These are phyloP conservation scores for Drosophila kohkoa DNA, from an alignment of 1,140 invertebrate genomes.

Conservation along the genomic window DNA sequence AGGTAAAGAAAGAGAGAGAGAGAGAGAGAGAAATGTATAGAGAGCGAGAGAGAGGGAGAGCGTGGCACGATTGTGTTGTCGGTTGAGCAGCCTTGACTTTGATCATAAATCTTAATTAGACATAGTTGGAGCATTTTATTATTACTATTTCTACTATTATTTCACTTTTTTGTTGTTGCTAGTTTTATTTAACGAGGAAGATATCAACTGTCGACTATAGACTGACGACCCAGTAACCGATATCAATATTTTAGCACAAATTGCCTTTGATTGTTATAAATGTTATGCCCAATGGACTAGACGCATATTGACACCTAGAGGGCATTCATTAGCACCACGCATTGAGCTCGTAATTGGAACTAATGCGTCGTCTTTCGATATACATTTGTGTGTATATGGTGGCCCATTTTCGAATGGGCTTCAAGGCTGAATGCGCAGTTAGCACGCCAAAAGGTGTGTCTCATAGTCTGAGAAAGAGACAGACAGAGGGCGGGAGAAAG, in stretches of 20 bases:
- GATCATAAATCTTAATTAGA: conserved; percentile 67
- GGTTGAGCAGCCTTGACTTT: conserved; percentile 59
- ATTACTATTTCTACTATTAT: conserved; percentile 31
- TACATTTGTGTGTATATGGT: too few species aligned
- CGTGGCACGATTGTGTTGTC: not conserved
- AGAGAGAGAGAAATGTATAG: not conserved
- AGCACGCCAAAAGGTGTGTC: conserved; percentile 43
- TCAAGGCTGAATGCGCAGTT: conserved; percentile 61
- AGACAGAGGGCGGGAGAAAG: not conserved
- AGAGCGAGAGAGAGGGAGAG: not conserved
- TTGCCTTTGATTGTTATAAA: conserved; percentile 44
- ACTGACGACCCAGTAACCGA: conserved; percentile 42
- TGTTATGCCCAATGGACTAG: not conserved
- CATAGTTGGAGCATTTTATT: conserved; percentile 43
- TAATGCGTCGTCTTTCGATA: conserved; percentile 45
- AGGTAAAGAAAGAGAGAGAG: not conserved
- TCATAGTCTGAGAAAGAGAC: not conserved
- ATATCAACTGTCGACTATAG: not conserved
- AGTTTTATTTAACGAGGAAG: conserved; percentile 1
- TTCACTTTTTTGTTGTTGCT: not conserved
- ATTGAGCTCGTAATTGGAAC: conserved; percentile 54
- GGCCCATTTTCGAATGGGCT: conserved; percentile 4
- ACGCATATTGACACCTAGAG: conserved; percentile 34
- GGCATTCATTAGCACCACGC: conserved; percentile 54
- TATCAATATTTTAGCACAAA: conserved; percentile 47